Conservation (phyloP, 2,113 vertebrate genomes). For the Spilogale gracilis region DNA sequence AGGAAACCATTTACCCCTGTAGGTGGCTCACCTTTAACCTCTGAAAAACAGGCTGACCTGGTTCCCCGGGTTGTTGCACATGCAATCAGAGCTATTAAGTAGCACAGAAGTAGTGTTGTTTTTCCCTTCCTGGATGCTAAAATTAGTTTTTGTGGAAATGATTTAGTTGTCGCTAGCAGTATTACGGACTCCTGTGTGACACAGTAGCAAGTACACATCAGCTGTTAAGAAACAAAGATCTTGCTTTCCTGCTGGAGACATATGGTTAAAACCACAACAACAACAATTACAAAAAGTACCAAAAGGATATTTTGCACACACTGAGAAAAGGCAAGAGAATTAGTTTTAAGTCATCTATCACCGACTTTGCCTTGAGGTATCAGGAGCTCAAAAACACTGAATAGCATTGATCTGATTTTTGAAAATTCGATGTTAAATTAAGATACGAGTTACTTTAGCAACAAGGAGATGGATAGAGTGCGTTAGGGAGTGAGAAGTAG, state of each 20-base stretch:
- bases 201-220: slow-evolving; percentile 79
- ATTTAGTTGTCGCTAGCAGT: slow-evolving; percentile 69
- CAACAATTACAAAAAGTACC: slow-evolving; percentile 55
- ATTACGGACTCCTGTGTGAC: slow-evolving; percentile 55
- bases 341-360: slow-evolving; percentile 75
- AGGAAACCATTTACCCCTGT: not conserved
- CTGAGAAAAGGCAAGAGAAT: slow-evolving; percentile 66
- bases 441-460: slow-evolving; percentile 69
- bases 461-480: slow-evolving; percentile 36
- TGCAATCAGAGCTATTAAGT: slow-evolving; percentile 19
- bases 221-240: slow-evolving; percentile 86
- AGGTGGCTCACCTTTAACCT: slow-evolving; percentile 24
- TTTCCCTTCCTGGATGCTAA: slow-evolving; percentile 39
- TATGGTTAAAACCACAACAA: slow-evolving; percentile 80
- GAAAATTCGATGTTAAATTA: slow-evolving; percentile 57
- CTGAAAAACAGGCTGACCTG: not conserved
- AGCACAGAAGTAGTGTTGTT: slow-evolving; percentile 30
- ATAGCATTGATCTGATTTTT: slow-evolving; percentile 43
- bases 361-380: slow-evolving; percentile 69
- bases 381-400: slow-evolving; percentile 52
- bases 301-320: slow-evolving; percentile 76
- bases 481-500: slow-evolving; percentile 66
- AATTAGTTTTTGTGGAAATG: slow-evolving; percentile 68
- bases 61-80: not conserved
- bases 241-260: slow-evolving; percentile 83